These are phyloP conservation scores for Meghimatium bilineatum DNA, from an alignment of 2,888 invertebrate species.

Conservation along the genomic window DNA sequence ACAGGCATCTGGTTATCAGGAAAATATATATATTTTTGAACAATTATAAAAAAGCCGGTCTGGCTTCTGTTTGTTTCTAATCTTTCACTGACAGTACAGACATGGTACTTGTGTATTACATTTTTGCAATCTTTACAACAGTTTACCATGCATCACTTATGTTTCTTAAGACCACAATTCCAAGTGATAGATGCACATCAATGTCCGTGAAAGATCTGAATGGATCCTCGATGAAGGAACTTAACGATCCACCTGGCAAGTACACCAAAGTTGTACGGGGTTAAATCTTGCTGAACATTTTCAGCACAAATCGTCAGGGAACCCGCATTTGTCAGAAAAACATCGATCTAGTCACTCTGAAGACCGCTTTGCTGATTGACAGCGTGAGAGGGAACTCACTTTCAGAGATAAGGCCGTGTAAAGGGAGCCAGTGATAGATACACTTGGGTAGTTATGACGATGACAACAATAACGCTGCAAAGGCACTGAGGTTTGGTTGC, in stretches of 20 bases:
- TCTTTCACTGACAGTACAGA: background rate
- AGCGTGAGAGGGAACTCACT: background rate
- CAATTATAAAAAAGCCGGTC: too few relatives aligned
- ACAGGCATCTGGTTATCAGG: too few relatives aligned
- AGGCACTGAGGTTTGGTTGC: slow-evolving; percentile 31
- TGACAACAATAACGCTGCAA: background rate
- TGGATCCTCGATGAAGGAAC: too few relatives aligned
- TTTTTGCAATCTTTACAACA: background rate
- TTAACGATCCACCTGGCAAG: too few relatives aligned
- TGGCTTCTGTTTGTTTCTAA: too few relatives aligned
- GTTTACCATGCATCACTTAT: background rate
- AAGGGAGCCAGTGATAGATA: background rate
- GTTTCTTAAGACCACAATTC: background rate
- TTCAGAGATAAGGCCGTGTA: background rate
- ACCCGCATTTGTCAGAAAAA: background rate
- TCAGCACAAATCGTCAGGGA: background rate
- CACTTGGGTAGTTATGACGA: slow-evolving; percentile 1
- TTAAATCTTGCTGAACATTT: too few relatives aligned
- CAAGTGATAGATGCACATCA: background rate
- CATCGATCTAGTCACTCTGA: background rate
- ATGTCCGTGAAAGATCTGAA: too few relatives aligned
- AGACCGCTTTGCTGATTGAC: background rate
- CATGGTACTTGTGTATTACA: background rate
- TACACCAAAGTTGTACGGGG: too few relatives aligned
- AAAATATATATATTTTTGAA: too few relatives aligned